Conservation (phyloP, 2,113 vertebrate species). For the Muscicapa adusta region DNA sequence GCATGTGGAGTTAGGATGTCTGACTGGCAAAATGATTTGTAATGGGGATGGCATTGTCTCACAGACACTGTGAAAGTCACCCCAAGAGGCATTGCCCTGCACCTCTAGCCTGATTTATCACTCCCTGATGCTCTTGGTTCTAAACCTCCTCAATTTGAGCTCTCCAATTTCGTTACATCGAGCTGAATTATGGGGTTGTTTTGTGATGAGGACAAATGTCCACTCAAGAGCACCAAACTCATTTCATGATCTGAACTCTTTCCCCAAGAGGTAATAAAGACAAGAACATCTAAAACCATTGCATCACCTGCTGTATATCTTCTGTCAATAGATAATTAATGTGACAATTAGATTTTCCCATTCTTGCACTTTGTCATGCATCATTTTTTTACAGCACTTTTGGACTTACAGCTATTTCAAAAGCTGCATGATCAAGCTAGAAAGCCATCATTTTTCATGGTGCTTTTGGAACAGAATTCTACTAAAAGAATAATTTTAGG, state of each 20-base stretch:
- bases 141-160: background rate
- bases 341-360: conserved; percentile 31
- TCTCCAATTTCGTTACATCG: conserved; percentile 27
- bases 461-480: background rate
- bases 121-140: background rate
- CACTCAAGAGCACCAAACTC: conserved; percentile 32
- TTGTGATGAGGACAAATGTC: conserved; percentile 46
- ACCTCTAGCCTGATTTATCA: conserved; percentile 54
- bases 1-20: background rate
- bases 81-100: background rate
- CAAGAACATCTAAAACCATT: conserved; percentile 19
- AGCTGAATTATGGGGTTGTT: conserved; percentile 37
- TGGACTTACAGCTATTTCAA: background rate
- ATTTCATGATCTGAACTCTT: conserved; percentile 47
- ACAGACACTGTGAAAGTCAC: conserved; percentile 45
- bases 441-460: background rate
- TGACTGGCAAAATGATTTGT: conserved; percentile 42
- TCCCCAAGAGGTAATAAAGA: conserved; percentile 56
- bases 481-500: background rate
- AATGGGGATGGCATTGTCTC: conserved; percentile 16
- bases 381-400: background rate
- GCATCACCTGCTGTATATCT: conserved; percentile 48
- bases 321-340: conserved; percentile 63
- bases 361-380: background rate
- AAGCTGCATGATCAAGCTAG: background rate